phyloP scores from a whole-genome alignment of 2,888 invertebrate species.

The Elmis aenea region DNA sequence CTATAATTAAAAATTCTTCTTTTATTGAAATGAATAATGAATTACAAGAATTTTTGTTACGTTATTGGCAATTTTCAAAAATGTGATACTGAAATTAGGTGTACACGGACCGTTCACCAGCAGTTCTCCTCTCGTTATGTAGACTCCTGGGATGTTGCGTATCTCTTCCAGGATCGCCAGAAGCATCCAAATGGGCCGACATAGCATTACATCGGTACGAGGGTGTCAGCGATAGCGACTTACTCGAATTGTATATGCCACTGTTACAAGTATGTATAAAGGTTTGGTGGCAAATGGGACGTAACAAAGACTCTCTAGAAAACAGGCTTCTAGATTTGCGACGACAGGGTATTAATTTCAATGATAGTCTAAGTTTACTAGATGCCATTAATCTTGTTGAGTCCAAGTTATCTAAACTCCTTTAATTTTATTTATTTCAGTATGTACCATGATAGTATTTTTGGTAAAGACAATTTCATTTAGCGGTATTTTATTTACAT shows the following conservation, averaged over 20 bases:
- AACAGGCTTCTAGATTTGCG: slow-evolving; percentile 58
- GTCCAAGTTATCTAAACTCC: background rate
- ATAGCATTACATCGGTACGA: slow-evolving; percentile 67
- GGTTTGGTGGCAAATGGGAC: slow-evolving; percentile 60
- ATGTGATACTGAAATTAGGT: too few species aligned
- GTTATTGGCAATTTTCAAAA: slow-evolving; percentile 1
- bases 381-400: slow-evolving; percentile 60
- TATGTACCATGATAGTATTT: too few species aligned
- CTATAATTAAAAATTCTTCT: too few species aligned
- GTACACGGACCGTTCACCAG: slow-evolving; percentile 63
- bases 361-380: slow-evolving; percentile 56
- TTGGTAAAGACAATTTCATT: too few species aligned
- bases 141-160: slow-evolving; percentile 60
- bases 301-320: slow-evolving; percentile 57
- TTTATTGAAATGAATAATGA: too few species aligned
- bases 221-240: slow-evolving; percentile 65
- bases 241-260: slow-evolving; percentile 64
- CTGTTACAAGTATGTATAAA: slow-evolving; percentile 62
- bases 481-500: too few species aligned
- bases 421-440: background rate
- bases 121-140: slow-evolving; percentile 62
- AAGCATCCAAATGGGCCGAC: slow-evolving; percentile 64
- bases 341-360: slow-evolving; percentile 62
- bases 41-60: too few species aligned
- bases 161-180: slow-evolving; percentile 49